These are phyloP conservation scores for Drosophila bifasciata DNA, from an alignment of 1,140 invertebrate species.

Conservation along the genomic window DNA sequence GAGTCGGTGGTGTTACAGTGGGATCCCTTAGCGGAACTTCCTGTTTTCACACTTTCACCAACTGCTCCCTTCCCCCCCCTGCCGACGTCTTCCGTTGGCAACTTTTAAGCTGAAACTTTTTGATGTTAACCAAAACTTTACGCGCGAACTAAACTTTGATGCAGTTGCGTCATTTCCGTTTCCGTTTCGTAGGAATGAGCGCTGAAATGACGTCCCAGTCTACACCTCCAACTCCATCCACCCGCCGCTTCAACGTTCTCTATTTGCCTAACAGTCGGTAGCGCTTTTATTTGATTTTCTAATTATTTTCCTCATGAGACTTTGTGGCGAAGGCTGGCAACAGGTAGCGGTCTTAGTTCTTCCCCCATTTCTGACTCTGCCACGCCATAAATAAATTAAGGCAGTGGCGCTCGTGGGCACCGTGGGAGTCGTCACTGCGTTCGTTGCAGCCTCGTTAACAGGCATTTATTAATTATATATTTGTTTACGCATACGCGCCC, in stretches of 20 bases:
- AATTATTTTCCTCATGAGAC: slow-evolving; percentile 80
- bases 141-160: slow-evolving; percentile 46
- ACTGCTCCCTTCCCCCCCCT: background rate
- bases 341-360: slow-evolving; percentile 43
- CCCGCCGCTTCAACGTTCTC: no score
- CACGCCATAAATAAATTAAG: slow-evolving; percentile 63
- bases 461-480: slow-evolving; percentile 62
- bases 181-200: slow-evolving; percentile 30
- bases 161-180: slow-evolving; percentile 54
- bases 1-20: background rate
- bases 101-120: slow-evolving; percentile 20
- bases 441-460: slow-evolving; percentile 49
- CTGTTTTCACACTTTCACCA: background rate
- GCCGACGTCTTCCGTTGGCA: background rate
- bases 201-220: slow-evolving; percentile 18
- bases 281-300: slow-evolving; percentile 72
- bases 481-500: slow-evolving; percentile 46
- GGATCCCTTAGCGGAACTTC: slow-evolving; percentile 13
- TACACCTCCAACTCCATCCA: no score
- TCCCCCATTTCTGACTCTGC: slow-evolving; percentile 13
- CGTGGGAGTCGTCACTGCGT: slow-evolving; percentile 1
- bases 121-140: slow-evolving; percentile 23
- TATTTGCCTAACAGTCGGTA: slow-evolving; percentile 1
- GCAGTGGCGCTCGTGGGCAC: slow-evolving; percentile 10
- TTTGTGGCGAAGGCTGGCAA: slow-evolving; percentile 61